phyloP scores from a whole-genome alignment of 2,888 invertebrate genomes.

The Trachelus stipa region DNA sequence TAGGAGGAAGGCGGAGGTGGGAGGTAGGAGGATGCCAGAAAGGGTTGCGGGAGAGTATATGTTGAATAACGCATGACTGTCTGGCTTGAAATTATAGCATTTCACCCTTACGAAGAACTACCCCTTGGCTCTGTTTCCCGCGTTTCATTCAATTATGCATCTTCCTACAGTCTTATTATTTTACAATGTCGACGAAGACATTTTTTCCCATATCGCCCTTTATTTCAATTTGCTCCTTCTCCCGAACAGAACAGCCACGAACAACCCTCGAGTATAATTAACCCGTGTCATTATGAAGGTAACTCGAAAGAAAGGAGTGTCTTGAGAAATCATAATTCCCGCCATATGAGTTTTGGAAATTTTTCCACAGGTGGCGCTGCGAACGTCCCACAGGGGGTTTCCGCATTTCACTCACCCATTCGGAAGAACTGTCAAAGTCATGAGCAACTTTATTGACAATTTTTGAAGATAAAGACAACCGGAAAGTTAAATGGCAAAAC shows the following conservation, averaged over 20 bases:
- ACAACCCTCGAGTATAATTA: neutral
- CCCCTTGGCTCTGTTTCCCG: constrained; percentile 45
- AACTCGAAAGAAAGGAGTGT: neutral
- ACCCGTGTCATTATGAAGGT: neutral
- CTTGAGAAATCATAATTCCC: neutral
- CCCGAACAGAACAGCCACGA: neutral
- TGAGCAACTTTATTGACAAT: neutral
- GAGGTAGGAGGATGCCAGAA: neutral
- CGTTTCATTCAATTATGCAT: constrained; percentile 58
- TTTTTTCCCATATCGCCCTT: constrained; percentile 7
- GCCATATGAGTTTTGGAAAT: neutral
- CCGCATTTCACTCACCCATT: neutral
- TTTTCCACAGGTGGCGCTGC: neutral
- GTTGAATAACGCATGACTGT: constrained; percentile 64
- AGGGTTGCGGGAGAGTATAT: neutral
- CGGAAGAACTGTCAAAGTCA: neutral
- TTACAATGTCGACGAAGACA: neutral
- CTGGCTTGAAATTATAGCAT: constrained; percentile 62
- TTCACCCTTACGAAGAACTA: constrained; percentile 30
- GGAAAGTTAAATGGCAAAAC: neutral
- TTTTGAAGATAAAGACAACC: neutral
- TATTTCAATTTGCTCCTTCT: neutral
- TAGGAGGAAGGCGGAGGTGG: neutral
- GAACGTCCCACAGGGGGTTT: neutral
- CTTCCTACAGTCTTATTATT: constrained; percentile 28